Evolutionary conservation across 2,113 vertebrate genomes (phyloP).

Genomic region (Centropus bengalensis): DNA sequence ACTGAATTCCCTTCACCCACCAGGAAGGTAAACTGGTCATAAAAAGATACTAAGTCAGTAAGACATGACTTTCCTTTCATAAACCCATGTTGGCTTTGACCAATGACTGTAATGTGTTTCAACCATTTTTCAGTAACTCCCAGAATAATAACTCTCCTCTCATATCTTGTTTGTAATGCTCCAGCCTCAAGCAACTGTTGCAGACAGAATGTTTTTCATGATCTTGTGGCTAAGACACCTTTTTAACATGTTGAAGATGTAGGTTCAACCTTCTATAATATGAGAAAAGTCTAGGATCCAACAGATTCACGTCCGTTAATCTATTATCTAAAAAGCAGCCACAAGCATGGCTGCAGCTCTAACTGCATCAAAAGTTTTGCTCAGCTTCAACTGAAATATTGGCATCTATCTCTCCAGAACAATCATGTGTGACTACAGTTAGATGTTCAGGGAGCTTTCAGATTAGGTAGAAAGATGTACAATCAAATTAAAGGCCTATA

Average conservation of each 20-base stretch:
- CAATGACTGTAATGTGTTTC: not conserved
- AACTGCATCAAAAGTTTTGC: not conserved
- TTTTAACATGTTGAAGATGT: not conserved
- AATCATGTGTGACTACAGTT: not conserved
- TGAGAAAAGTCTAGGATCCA: not conserved
- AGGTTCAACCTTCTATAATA: not conserved
- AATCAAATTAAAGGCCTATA: not conserved
- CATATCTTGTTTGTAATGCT: not conserved
- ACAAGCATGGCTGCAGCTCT: not conserved
- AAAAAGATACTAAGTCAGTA: not conserved
- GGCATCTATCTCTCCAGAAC: not conserved
- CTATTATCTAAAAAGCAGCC: not conserved
- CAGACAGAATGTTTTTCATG: not conserved
- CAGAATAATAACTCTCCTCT: not conserved
- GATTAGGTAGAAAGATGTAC: not conserved
- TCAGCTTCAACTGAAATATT: not conserved
- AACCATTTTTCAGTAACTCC: not conserved
- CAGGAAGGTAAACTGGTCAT: not conserved
- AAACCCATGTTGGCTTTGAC: not conserved
- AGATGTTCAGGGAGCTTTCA: not conserved
- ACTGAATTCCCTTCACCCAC: not conserved
- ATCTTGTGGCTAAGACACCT: not conserved
- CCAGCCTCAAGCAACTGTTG: not conserved
- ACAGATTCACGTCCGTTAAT: not conserved
- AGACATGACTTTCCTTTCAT: not conserved